Evolutionary conservation across 2,888 invertebrate genomes (phyloP), one percentile per base, ranked within the genome.

Genomic region (Drosophila pullipes): DNA sequence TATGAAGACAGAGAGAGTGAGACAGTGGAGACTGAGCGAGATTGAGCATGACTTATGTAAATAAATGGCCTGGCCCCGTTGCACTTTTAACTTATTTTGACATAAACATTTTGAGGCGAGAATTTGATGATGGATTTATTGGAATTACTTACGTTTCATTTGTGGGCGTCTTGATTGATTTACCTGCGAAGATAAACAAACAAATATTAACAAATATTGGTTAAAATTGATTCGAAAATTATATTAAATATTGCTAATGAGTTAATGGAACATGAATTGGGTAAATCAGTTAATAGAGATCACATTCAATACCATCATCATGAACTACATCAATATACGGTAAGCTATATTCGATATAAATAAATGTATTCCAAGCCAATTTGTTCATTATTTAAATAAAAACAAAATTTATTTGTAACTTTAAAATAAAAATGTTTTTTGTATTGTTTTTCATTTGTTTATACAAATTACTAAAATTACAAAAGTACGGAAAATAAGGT

Each of bases 121-220:
- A 16, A 31, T 22, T 39, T 52, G 49, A 50, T 28, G 52, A 37
- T 6, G 31, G 30, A 44, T 30, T 47, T 4, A 11, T 22, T 53
- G 10, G 16, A 35, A 49, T 44, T 89, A 93, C 93, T 93, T 92
- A 93, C 93, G 93, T 93, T 93, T 93, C 93, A 55, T 92, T 93
- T 77, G 92, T 91, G 59, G 91, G 82, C 76, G 93, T 89, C 82
- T 92, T 93, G 33, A 92, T 83, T 31, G 93, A 91, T 91, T 93
- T 93, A 39, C 90, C 93, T 93, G 91, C 53, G 91, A 81, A 70
- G 11, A 41, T 9, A 70, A n/a, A 54, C 31, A 35, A 18, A 52
- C n/a, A 49, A 9, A 49, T 28, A 59, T 62, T 76, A 60, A 35
- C 5, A 33, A 49, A 63, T 3, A 11, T 9, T 3, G 53, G 22